Evolutionary conservation across 2,113 vertebrate genomes (phyloP), one percentile per base, ranked within the genome.

Genomic region (Malurus melanocephalus): DNA sequence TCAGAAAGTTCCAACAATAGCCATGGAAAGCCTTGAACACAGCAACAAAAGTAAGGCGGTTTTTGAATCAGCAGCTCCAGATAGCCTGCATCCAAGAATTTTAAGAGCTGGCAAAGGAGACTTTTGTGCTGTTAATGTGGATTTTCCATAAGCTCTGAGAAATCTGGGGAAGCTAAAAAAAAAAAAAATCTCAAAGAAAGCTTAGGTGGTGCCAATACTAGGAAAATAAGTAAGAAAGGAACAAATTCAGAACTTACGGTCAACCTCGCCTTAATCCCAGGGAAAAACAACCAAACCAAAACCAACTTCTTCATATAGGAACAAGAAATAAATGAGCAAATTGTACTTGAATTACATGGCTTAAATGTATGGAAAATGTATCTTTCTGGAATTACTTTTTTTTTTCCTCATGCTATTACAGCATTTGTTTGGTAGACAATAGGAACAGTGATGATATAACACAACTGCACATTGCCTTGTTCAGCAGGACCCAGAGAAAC

Each of bases 111-210:
- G 91, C 94, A 95, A 92, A 95, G 69, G 59, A 32, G 3, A 65
- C 77, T 61, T 87, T 38, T 90, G 53, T 76, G 84, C 88, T 75
- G 78, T 76, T 95, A 94, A 93, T 91, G 80, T 81, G 87, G 90
- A 88, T 95, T 95, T 95, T 95, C 90, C 88, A 90, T 92, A 93
- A 93, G 88, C 89, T 93, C 92, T 88, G 86, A 90, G 91, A 94
- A 92, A 95, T 81, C 84, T 65, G 66, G 45, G 74, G 89, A 95
- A 92, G 92, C 80, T 84, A 57, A 61, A 61, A 78, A 5, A 5
- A 59, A 66, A 84, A 88, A 89, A 76, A 80, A 69, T 43, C 61
- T 88, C 77, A 88, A 64, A 84, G 80, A 86, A 78, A 88, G 74
- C 51, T 61, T 59, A 90, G 42, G 62, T 30, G 51, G n/a, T 72